Base-by-base conservation (phyloP, 2,888 invertebrate genomes). In the Hecatera dysodea region DNA sequence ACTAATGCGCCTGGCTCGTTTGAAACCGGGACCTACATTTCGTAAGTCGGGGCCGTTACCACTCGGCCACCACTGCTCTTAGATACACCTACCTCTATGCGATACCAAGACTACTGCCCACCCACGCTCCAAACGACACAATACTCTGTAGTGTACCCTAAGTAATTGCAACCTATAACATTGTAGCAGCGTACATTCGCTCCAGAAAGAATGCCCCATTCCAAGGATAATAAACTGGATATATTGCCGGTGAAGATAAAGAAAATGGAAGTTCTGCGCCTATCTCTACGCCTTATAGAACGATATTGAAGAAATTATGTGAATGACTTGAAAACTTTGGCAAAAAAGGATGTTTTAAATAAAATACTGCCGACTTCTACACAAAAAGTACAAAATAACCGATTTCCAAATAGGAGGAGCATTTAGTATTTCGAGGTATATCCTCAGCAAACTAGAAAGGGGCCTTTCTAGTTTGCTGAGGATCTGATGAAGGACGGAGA, bases 131-230 rank as follows among this genome's bases (percentile, higher is more conserved):
- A 0, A 17, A 42, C 62, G 42, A 81, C 82, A 72, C 82, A 67
- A 82, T 78, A 78, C 66, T 27, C 53, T 50, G 17, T 57, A 82
- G 65, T 56, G 73, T 72, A 33, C 19, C 73, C 72, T 79, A 82
- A 79, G 78, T 79, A 79, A 79, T 79, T 82, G 82, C 82, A 67
- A 56, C 61, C 74, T 65, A 82, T 82, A 79, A 79, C 78, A 67
- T 48, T 82, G 82, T 82, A 67, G 56, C 61, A 53, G 17, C 62
- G 81, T 53, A 72, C 82, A 72, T 78, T 78, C 52, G 66, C 63
- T 63, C 65, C 64, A 78, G 82, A 72, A 78, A 81, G 74, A 72
- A 67, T 57, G 65, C 81, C 33, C 80, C 78, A 61, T 79, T 72
- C 48, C 57, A 67, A 72, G 79, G 73, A 82, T 82, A 78, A 78